These are phyloP conservation scores for Acyrthosiphon pisum DNA, from an alignment of 1,140 invertebrate genomes.

Conservation along the genomic window DNA sequence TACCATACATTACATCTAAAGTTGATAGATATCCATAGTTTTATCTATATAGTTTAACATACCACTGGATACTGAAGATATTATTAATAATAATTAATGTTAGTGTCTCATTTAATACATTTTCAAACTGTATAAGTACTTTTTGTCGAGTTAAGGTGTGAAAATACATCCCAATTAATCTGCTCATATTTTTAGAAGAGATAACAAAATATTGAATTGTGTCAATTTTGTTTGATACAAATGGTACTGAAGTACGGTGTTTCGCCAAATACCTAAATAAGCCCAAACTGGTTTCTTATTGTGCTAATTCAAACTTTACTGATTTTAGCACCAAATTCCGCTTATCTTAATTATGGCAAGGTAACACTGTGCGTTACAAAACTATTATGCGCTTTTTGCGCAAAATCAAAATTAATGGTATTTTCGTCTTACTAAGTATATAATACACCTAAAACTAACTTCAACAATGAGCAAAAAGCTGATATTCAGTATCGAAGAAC, in stretches of 20 bases:
- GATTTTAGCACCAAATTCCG: neutral
- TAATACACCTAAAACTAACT: constrained; percentile 28
- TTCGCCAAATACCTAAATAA: neutral
- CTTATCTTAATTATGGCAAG: neutral
- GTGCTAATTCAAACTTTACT: neutral
- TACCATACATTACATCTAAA: too few relatives aligned
- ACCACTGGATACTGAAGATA: neutral
- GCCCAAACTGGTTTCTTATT: neutral
- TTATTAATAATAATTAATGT: neutral
- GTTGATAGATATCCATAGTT: too few relatives aligned
- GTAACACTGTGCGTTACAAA: neutral
- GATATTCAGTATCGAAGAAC: neutral
- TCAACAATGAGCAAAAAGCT: constrained; percentile 7
- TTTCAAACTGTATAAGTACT: neutral
- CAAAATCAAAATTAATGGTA: constrained; percentile 37
- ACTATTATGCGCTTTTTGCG: constrained; percentile 22
- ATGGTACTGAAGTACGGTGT: neutral
- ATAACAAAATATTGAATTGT: neutral
- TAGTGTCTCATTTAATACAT: neutral
- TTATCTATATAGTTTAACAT: neutral
- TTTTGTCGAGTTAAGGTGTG: neutral
- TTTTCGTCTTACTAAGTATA: neutral
- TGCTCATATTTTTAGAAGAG: neutral
- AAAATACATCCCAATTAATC: neutral
- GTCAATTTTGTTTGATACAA: neutral